Evolutionary conservation across 2,113 vertebrate species (phyloP), one percentile per base, ranked within the genome.

Genomic region (Steatornis caripensis): DNA sequence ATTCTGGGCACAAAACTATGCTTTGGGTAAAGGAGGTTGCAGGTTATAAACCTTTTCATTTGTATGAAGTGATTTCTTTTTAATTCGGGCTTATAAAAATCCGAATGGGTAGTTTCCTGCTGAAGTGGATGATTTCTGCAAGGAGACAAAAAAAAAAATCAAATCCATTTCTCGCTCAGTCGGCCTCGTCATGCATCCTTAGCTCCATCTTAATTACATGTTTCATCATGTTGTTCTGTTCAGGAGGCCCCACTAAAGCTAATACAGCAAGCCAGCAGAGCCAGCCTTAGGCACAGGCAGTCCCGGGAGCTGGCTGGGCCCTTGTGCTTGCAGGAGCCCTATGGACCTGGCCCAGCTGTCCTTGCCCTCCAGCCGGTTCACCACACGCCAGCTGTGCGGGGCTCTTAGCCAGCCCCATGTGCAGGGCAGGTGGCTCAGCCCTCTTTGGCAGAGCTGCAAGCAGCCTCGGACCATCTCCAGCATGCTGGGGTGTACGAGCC

Each of bases 141-240:
- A 96, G 93, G 90, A 97, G 90, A 92, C 94, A 88, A 93, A 97
- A 96, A 96, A 89, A 95, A 92, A 91, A 95, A 94, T 91, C 78
- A 91, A 95, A 95, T 95, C 94, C 89, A 96, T 97, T 97, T 97
- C 89, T 97, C 46, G 84, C 97, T 95, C 95, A 96, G 96, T 96
- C 74, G 66, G 96, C 93, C 80, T 95, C 93, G 92, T 96, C 97
- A 96, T 96, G 97, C 95, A 95, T 96, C 94, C 96, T 97, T 97
- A 94, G 95, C 96, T 97, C 87, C 94, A 96, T 97, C 96, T 97
- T 97, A 97, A 97, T 97, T 97, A 97, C 92, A 95, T 90, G 94
- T 97, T 97, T 96, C 94, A 95, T 97, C 95, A 96, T 94, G 92
- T 95, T 96, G 71, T 57, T 93, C 94, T 87, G 77, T 96, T 97